These are phyloP conservation scores for Rhyacophila brunnea DNA, from an alignment of 1,140 invertebrate genomes.

Conservation along the genomic window DNA sequence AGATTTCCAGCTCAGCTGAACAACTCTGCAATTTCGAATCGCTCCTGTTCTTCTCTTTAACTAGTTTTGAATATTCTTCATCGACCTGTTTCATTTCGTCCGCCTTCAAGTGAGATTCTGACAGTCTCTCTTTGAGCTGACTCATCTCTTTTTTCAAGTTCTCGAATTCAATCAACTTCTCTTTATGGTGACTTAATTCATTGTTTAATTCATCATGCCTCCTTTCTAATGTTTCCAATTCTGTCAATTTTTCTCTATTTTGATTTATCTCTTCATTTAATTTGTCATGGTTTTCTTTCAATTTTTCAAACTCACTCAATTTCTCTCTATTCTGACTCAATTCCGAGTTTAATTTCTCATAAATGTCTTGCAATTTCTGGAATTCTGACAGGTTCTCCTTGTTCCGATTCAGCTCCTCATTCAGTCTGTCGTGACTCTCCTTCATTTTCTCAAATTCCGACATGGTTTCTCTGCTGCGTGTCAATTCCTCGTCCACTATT, in stretches of 20 bases:
- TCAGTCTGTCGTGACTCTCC: too few species aligned
- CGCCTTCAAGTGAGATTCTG: too few species aligned
- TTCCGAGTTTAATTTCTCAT: conserved; percentile 3
- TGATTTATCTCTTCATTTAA: too few species aligned
- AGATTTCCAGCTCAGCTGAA: conserved; percentile 12
- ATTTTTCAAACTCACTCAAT: too few species aligned
- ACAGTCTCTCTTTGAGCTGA: background rate
- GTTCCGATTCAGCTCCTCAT: background rate
- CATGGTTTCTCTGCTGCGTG: too few species aligned
- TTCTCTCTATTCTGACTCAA: background rate
- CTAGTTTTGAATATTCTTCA: background rate
- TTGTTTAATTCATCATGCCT: background rate
- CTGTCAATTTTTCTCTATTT: too few species aligned
- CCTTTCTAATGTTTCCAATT: background rate
- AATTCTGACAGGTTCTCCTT: conserved; percentile 1
- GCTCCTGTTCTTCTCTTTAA: conserved; percentile 9
- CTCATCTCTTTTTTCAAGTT: background rate
- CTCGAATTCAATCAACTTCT: background rate
- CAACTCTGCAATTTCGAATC: background rate
- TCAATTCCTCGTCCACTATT: too few species aligned
- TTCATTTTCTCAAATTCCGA: too few species aligned
- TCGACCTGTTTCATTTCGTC: background rate
- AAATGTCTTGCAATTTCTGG: conserved; percentile 2
- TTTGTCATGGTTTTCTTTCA: too few species aligned
- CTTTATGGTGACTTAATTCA: background rate